Percentiles rank a stretch among this genome's conserved stretches.
Conservation (phyloP, 2,797 vertebrate species). For the Anisognathus igniventris region DNA sequence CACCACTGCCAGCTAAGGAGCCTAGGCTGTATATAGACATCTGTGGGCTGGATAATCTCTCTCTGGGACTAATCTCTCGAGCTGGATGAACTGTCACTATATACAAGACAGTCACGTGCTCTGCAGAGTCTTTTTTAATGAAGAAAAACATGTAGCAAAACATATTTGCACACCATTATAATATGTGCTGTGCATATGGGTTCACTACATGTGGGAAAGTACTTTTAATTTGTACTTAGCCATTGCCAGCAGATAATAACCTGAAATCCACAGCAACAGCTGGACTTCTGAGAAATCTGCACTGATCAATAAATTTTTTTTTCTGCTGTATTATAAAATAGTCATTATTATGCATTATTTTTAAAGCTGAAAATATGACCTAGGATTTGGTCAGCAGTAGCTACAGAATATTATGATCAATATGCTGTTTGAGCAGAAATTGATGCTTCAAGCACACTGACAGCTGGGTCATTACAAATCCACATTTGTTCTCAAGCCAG, state of each 20-base stretch:
- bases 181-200: not conserved
- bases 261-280: not conserved
- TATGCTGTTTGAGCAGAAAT: not conserved
- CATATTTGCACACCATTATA: accelerated
- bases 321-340: not conserved
- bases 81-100: constrained; percentile 28
- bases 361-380: not conserved
- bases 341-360: not conserved
- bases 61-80: constrained; percentile 65
- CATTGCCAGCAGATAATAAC: not conserved
- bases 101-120: not conserved
- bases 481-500: constrained; percentile 1
- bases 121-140: not conserved
- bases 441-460: not conserved
- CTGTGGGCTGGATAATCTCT: constrained; percentile 71
- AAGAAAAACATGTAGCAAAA: not conserved
- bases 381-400: not conserved
- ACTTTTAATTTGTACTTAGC: not conserved
- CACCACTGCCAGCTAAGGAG: not conserved
- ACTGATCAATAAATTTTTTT: not conserved
- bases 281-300: not conserved
- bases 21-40: not conserved
- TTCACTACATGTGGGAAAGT: not conserved
- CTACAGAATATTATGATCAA: not conserved
- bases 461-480: not conserved